Base-by-base conservation (phyloP, 2,113 vertebrate genomes). In the Acanthochromis polyacanthus region DNA sequence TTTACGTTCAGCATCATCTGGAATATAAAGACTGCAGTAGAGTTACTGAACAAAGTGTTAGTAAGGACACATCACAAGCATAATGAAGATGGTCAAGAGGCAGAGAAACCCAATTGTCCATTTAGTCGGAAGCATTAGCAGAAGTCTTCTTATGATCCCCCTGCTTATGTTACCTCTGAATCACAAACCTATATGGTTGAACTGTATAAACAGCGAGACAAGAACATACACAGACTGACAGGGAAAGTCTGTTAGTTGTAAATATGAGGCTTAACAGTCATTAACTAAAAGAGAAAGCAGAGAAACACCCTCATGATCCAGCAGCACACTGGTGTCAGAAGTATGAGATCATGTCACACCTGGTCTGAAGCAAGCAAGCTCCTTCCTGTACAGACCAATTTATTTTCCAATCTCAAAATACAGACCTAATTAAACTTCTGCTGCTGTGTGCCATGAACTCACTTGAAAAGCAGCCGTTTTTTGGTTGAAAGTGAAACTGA, bases 81-180 rank as follows among this genome's bases (percentile, higher is more conserved):
- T 72, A 71, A 81, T 61, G 62, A 83, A 0, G 9, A 67, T 19
- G 67, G 32, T 73, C 62, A 22, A 60, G 65, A 69, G 68, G 28
- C 36, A 15, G 22, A 75, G 45, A 71, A 81, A 80, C 75, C 64
- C 63, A 46, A 84, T 46, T 57, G 68, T 61, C 71, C 46, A 51
- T 60, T 77, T 40, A 69, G 51, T 51, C 60, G 43, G 75, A 86
- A 80, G 64, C 68, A 83, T 77, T 75, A 85, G 45, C 16, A 19
- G 28, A 56, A 60, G 20, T 23, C 62, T 38, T 84, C 62, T 84
- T 74, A 71, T 53, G 64, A 68, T 80, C 28, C 50, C 20, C n/a
- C 10, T 4, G 11, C 73, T 86, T 53, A 61, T 62, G 69, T 71
- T 80, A 53, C 63, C 43, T 74, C 55, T 53, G 12, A 87, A 45